Evolutionary conservation across 30 jellyfish, hydroid and myxozoan species (phyloP).

Genomic region (Pelagia noctiluca): DNA sequence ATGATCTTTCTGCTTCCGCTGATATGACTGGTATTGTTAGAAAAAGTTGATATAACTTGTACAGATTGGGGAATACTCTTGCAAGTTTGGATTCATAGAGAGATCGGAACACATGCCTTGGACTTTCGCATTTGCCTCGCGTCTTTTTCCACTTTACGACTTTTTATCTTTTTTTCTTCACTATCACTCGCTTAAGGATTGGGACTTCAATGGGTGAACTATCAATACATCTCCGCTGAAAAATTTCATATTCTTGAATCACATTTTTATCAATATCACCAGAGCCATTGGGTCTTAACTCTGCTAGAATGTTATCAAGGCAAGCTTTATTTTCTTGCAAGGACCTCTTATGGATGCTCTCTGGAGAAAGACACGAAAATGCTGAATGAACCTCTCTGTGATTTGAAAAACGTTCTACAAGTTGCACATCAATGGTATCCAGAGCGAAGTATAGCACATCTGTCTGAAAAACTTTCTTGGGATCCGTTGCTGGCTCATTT

Average conservation of each 20-base stretch:
- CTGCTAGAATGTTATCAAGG: constrained; percentile 7
- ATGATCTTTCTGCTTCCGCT: neutral
- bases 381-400: neutral
- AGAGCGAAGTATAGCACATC: constrained; percentile 18
- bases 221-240: neutral
- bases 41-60: neutral
- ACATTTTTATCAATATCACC: constrained; percentile 18
- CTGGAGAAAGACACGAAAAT: constrained; percentile 5
- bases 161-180: neutral
- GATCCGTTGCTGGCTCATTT: constrained; percentile 14
- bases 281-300: neutral
- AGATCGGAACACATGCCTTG: neutral
- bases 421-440: neutral
- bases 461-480: neutral
- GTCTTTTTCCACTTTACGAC: neutral
- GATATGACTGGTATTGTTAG: neutral
- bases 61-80: neutral
- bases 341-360: neutral
- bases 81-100: neutral
- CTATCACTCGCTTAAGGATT: neutral
- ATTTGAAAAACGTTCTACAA: constrained; percentile 10
- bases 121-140: neutral
- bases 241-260: neutral
- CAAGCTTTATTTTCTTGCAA: neutral
- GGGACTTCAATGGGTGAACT: neutral